Percentiles rank a stretch among this genome's conserved stretches.
Evolutionary conservation across 2,888 invertebrate species (phyloP).

Genomic region (Cylloceria caligata): DNA sequence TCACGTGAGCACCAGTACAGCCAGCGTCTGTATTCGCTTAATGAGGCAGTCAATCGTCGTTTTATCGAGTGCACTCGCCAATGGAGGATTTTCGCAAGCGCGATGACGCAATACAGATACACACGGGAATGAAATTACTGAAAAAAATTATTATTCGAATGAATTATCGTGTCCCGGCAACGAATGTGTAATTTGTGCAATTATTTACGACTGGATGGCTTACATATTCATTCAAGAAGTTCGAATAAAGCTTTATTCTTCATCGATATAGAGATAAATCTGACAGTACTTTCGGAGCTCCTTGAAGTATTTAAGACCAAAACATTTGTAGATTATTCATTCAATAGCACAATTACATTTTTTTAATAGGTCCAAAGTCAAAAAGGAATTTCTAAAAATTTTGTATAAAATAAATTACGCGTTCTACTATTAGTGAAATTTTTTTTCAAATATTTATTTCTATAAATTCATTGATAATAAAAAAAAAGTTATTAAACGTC

Average conservation of each 20-base stretch:
- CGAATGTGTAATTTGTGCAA: conserved; percentile 57
- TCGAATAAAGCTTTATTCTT: conserved; percentile 12
- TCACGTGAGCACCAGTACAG: conserved; percentile 62
- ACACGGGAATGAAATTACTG: conserved; percentile 25
- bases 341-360: background rate
- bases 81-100: conserved; percentile 45
- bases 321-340: background rate
- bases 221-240: background rate
- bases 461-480: too few species aligned
- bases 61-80: conserved; percentile 71
- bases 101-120: background rate
- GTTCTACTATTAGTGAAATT: too few species aligned
- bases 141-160: conserved; percentile 61
- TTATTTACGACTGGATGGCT: conserved; percentile 49
- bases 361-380: too few species aligned
- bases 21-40: conserved; percentile 73
- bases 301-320: background rate
- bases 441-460: too few species aligned
- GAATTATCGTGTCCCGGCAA: conserved; percentile 35
- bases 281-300: background rate
- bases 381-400: background rate
- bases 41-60: conserved; percentile 77
- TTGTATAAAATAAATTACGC: too few species aligned
- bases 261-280: conserved; percentile 1
- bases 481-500: too few species aligned